Conservation (phyloP, 2,113 vertebrate species). For the Meriones unguiculatus region DNA sequence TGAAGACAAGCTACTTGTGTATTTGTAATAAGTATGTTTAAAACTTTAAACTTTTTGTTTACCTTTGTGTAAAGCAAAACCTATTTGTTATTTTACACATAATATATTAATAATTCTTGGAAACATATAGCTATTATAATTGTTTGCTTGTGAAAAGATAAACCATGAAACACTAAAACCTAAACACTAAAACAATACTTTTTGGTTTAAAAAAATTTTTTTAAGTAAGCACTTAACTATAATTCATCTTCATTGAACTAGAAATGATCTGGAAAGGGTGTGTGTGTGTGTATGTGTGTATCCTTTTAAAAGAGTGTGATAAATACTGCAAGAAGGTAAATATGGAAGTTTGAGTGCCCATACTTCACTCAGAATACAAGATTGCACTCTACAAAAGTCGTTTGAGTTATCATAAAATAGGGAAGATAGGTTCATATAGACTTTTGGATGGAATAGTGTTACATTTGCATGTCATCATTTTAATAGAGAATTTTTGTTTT, state of each 20-base stretch:
- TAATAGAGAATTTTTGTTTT: constrained; percentile 81
- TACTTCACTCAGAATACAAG: constrained; percentile 42
- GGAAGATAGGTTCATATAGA: background rate
- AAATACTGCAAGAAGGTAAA: constrained; percentile 3
- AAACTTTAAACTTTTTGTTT: constrained; percentile 36
- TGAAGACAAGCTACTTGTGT: constrained; percentile 8
- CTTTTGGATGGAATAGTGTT: background rate
- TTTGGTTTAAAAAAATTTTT: constrained; percentile 20
- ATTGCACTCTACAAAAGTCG: constrained; percentile 4
- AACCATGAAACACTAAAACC: constrained; percentile 24
- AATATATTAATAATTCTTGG: constrained; percentile 7
- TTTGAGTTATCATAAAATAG: constrained; percentile 21
- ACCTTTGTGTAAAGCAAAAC: constrained; percentile 37
- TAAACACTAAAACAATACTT: no score
- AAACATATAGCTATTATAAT: background rate
- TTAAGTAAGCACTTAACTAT: constrained; percentile 10
- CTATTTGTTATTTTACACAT: background rate
- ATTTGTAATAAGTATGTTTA: background rate
- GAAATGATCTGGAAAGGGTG: constrained; percentile 31
- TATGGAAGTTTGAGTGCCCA: constrained; percentile 55
- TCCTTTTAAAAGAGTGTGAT: constrained; percentile 9
- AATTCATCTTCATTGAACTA: constrained; percentile 46
- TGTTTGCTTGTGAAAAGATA: constrained; percentile 58
- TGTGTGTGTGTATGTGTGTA: background rate
- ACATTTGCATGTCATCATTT: constrained; percentile 64